Conservation (phyloP, 2,797 vertebrate species). For the Clamator glandarius region DNA sequence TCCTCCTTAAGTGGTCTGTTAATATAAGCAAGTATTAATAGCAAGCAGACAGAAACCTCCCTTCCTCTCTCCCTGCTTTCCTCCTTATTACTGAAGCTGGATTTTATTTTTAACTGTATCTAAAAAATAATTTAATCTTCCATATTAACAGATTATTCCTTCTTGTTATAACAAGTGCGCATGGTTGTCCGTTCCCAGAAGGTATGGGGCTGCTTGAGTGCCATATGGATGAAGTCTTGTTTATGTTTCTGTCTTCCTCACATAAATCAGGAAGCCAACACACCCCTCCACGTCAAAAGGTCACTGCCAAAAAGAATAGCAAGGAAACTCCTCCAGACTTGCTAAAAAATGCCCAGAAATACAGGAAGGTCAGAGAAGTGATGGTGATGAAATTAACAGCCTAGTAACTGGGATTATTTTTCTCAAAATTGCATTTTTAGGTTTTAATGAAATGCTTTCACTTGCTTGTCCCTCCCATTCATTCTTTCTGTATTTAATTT, state of each 20-base stretch:
- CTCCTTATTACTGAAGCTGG: not conserved
- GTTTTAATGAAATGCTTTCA: not conserved
- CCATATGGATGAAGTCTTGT: not conserved
- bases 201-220: accelerated
- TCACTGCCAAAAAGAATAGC: not conserved
- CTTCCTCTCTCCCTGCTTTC: not conserved
- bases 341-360: not conserved
- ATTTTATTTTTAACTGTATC: not conserved
- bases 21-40: not conserved
- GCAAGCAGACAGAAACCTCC: not conserved
- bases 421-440: not conserved
- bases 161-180: not conserved
- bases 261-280: not conserved
- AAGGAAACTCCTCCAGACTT: not conserved
- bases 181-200: not conserved
- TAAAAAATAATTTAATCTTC: not conserved
- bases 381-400: not conserved
- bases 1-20: not conserved
- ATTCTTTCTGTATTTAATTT: not conserved
- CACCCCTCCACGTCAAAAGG: not conserved
- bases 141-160: not conserved
- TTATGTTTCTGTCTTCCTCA: not conserved
- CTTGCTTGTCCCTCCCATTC: not conserved
- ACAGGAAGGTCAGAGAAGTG: not conserved
- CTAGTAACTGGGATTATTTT: not conserved